Conservation (phyloP, 2,888 invertebrate genomes). For the Imbricaverruca yamaguchii region DNA sequence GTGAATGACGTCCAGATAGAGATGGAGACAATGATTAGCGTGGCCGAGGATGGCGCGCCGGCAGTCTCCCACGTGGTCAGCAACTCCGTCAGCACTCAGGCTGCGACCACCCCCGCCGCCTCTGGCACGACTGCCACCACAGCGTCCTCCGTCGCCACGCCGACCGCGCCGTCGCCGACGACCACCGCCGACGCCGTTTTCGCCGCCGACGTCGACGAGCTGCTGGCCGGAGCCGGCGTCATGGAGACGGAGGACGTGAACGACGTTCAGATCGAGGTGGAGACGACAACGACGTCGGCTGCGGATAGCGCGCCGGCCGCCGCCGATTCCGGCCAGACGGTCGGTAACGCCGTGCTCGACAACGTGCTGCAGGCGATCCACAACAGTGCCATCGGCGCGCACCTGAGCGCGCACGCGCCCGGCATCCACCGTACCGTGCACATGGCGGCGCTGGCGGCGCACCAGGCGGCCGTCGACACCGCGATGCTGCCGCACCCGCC, state of each 20-base stretch:
- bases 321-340: constrained; percentile 39
- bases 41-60: not conserved
- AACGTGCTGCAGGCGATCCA: constrained; percentile 9
- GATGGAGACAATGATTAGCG: not conserved
- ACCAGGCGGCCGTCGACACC: constrained; percentile 48
- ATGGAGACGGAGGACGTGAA: constrained; percentile 15
- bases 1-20: constrained; percentile 7
- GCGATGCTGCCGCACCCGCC: constrained; percentile 55
- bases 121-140: not conserved
- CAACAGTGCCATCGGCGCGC: not conserved
- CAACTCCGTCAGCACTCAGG: constrained; percentile 40
- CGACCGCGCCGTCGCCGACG: not conserved
- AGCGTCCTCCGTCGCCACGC: constrained; percentile 22
- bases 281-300: not conserved
- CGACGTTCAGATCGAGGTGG: constrained; percentile 4
- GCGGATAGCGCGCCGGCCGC: not conserved
- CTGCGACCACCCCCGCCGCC: not conserved
- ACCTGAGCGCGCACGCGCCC: constrained; percentile 17
- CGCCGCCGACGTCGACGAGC: not conserved
- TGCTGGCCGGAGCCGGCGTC: not conserved
- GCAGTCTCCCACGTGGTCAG: constrained; percentile 43
- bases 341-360: constrained; percentile 45
- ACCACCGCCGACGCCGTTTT: not conserved
- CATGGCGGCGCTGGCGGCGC: constrained; percentile 44
- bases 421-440: constrained; percentile 22